Conservation (phyloP, 2,797 vertebrate genomes). For the Sarcoramphus papa region DNA sequence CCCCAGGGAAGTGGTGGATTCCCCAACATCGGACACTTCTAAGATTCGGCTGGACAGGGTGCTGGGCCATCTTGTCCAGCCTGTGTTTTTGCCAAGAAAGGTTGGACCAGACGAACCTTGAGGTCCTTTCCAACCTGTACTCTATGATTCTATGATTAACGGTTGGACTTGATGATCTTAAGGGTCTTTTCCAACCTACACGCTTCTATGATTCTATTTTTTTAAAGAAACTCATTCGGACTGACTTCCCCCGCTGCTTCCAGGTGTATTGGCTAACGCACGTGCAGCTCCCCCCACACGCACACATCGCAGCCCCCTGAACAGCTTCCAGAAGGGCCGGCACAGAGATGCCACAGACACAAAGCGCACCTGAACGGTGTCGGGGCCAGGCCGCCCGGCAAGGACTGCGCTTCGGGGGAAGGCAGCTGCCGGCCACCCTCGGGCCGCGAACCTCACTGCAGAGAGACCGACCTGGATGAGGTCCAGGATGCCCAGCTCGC, state of each 20-base stretch:
- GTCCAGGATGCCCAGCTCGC: constrained; percentile 83
- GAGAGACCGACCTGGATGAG: constrained; percentile 77
- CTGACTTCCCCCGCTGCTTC: neutral
- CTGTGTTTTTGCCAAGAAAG: neutral
- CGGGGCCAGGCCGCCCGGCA: fast-evolving
- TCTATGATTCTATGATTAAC: neutral
- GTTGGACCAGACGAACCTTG: neutral
- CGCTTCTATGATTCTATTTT: fast-evolving
- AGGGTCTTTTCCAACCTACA: neutral
- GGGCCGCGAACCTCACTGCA: fast-evolving
- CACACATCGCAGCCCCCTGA: fast-evolving
- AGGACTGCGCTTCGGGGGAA: fast-evolving
- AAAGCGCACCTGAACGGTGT: fast-evolving
- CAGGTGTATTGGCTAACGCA: fast-evolving
- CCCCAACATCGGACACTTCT: neutral
- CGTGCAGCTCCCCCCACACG: fast-evolving
- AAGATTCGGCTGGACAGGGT: no score
- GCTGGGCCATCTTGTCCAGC: neutral
- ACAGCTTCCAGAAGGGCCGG: neutral
- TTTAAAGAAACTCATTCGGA: fast-evolving
- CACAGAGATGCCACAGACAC: neutral
- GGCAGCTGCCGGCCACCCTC: fast-evolving
- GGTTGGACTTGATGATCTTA: neutral
- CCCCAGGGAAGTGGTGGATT: neutral
- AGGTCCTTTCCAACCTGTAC: neutral